Evolutionary conservation across 1,140 invertebrate species (phyloP), one percentile per base, ranked within the genome.

Genomic region (Cecropterus lyciades): DNA sequence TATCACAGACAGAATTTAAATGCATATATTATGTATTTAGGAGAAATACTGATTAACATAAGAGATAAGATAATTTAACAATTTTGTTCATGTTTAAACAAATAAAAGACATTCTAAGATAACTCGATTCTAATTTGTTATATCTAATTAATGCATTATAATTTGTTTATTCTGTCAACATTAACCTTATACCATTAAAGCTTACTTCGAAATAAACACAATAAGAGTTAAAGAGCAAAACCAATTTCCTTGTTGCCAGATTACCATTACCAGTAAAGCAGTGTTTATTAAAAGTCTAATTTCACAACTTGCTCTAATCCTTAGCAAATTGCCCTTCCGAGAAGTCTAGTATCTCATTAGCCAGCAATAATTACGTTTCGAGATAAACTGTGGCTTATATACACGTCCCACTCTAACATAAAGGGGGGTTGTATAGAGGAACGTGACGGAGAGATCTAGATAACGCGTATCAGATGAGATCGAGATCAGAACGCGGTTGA

Each of bases 391-490:
- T 13, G 73, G 73, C 78, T 72, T 66, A 43, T 59, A 43, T 48
- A 30, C 67, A 73, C 49, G 56, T 85, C 77, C 71, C 72, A 65
- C 66, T 85, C 77, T 70, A 66, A 65, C 72, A 57, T 45, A 70
- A 67, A 43, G 17, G 33, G 16, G 53, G 37, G 13, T 48, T 68
- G 46, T 73, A 65, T 56, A 75, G 59, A 43, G 57, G 68, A 81
- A 73, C 72, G 77, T 57, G 55, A 72, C 75, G 77, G 69, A 80
- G 68, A 71, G 70, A 84, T 82, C 75, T 71, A 74, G 75, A 81
- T 84, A 82, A 74, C 11, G 53, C 49, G 46, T 79, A 84, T 84
- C 79, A 75, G 84, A 84, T 82, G 75, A 79, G 79, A 85, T 83
- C 74, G 65, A 80, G 75, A 84, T 84, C 77, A 83, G 69, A 70